These are phyloP conservation scores for Diadumene lineata DNA, from an alignment of 92 coral and sea anemone species.

Conservation along the genomic window DNA sequence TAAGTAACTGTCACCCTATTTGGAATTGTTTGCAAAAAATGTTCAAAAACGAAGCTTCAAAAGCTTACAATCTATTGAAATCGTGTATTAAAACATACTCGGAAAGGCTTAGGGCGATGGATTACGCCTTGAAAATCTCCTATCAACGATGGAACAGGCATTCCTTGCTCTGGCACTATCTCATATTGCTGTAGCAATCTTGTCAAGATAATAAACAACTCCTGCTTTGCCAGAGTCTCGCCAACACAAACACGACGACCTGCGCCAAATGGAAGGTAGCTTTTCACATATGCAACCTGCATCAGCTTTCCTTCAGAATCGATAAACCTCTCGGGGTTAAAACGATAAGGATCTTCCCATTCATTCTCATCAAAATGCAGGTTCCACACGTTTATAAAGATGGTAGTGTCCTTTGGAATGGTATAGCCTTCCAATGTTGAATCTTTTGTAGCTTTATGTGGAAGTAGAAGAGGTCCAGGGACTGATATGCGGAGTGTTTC, in stretches of 20 bases:
- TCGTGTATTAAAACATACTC: too few relatives aligned
- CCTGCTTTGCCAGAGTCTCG: slow-evolving; percentile 69
- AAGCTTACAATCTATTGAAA: too few relatives aligned
- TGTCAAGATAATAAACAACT: slow-evolving; percentile 63
- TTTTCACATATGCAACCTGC: slow-evolving; percentile 48
- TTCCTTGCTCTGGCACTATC: slow-evolving; percentile 50
- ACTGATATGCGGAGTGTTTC: slow-evolving; percentile 46
- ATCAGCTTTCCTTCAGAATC: slow-evolving; percentile 53
- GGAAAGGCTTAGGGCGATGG: too few relatives aligned
- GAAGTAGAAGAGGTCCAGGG: slow-evolving; percentile 41
- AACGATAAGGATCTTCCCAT: slow-evolving; percentile 65
- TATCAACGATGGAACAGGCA: too few relatives aligned
- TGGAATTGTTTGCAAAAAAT: too few relatives aligned
- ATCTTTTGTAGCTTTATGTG: slow-evolving; percentile 46
- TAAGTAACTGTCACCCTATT: too few relatives aligned
- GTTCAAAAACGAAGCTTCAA: too few relatives aligned
- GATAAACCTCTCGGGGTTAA: slow-evolving; percentile 72
- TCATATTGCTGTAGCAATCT: slow-evolving; percentile 69
- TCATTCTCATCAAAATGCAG: slow-evolving; percentile 64
- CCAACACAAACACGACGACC: slow-evolving; percentile 86
- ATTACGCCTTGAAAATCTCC: too few relatives aligned
- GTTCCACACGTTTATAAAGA: slow-evolving; percentile 69
- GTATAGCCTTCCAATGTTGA: slow-evolving; percentile 46
- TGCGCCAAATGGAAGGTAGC: slow-evolving; percentile 77
- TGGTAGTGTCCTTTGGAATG: slow-evolving; percentile 63